These are phyloP conservation scores for Verasper variegatus DNA, from an alignment of 2,113 vertebrate genomes.

Conservation along the genomic window DNA sequence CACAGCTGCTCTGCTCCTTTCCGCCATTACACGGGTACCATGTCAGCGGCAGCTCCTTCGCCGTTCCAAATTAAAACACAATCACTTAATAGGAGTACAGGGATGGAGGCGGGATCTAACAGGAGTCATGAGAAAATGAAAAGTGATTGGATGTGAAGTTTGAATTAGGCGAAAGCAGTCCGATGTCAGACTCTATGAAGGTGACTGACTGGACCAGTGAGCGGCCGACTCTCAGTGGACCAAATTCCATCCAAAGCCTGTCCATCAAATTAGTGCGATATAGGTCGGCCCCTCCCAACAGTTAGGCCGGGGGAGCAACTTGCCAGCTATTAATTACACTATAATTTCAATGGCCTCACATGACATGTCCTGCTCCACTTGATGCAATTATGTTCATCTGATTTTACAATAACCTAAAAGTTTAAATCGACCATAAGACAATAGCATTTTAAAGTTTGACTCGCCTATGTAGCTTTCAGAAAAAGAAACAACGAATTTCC, in stretches of 20 bases:
- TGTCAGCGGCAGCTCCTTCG: slow-evolving; percentile 22
- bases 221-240: slow-evolving; percentile 61
- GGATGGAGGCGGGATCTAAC: slow-evolving; percentile 63
- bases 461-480: background rate
- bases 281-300: slow-evolving; percentile 51
- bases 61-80: slow-evolving; percentile 70
- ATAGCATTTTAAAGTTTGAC: background rate
- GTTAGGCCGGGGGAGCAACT: slow-evolving; percentile 30
- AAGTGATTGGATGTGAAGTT: slow-evolving; percentile 78
- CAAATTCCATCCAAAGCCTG: slow-evolving; percentile 67
- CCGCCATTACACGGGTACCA: slow-evolving; percentile 21
- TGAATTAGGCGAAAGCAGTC: slow-evolving; percentile 71
- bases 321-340: slow-evolving; percentile 50
- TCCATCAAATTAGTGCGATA: slow-evolving; percentile 58
- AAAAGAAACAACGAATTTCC: background rate
- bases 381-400: background rate
- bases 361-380: slow-evolving; percentile 24
- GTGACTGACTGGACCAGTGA: slow-evolving; percentile 69
- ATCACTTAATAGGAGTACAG: slow-evolving; percentile 64
- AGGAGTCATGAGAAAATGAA: slow-evolving; percentile 70
- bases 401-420: slow-evolving; percentile 1
- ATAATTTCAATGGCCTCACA: slow-evolving; percentile 35
- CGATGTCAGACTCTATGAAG: slow-evolving; percentile 74
- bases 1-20: slow-evolving; percentile 47
- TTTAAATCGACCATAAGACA: background rate